Base-by-base conservation (phyloP, 2,113 vertebrate genomes). In the Bos javanicus region DNA sequence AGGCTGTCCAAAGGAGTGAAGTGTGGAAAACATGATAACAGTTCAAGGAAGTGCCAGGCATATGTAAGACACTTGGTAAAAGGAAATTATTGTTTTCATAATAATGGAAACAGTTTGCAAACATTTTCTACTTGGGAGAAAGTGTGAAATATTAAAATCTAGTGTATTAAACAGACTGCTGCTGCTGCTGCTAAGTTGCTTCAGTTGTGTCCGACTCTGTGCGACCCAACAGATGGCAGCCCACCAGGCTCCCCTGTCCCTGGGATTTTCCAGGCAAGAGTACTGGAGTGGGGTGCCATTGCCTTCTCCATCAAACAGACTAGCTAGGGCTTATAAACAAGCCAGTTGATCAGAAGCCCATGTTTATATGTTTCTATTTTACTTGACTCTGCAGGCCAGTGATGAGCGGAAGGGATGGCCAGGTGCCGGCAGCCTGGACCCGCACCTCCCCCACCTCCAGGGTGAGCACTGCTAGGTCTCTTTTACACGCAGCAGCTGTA, bases 391-490 rank as follows among this genome's bases (percentile, higher is more conserved):
- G 39, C 52, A 39, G 67, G 76, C 90, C 59, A 39, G 59, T 6
- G 76, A 15, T 2, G 4, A 28, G 62, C 28, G 0, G 7, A 25
- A 39, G 4, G 21, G 67, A 17, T 1, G 46, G 59, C 36, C 2
- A 7, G 25, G 6, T 7, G 2, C 39, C 16, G 48, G 86, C 21
- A 11, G 50, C 59, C 67, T 1, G 60, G 46, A 30, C 54, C 5
- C 46, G 0, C 1, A 0, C 2, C 25, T 9, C 39, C 26, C 19
- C 57, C 9, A 0, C 17, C 33, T 28, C 1, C 7, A 0, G 48
- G 46, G 33, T 25, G 6, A 64, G 71, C 21, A 6, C n/a, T 25
- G 11, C 59, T 14, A 14, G 8, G 28, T 46, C 56, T 54, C 0
- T 19, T 43, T 16, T 7, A 13, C 13, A 12, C 4, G 6, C 7